A percentile compares a stretch with the other conserved stretches of the same genome.
These are phyloP conservation scores for Temnopleurus reevesii DNA, from an alignment of 53 echinoderm and acorn worm genomes.

Conservation along the genomic window DNA sequence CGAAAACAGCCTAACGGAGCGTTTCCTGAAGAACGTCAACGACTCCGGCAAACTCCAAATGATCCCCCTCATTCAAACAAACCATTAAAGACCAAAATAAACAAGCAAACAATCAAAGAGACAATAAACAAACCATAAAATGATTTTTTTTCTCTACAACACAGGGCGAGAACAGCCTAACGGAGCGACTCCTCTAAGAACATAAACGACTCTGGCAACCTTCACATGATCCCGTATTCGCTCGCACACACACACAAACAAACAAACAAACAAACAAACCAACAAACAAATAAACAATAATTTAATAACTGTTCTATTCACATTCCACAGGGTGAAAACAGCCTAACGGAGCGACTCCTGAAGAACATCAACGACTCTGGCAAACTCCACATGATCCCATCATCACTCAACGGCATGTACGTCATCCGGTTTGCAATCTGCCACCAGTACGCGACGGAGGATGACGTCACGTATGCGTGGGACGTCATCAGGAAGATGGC, in stretches of 20 bases:
- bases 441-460: conserved; percentile 66
- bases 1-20: conserved; percentile 68
- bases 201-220: conserved; percentile 74
- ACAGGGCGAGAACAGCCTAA: conserved; percentile 75
- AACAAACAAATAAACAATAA: no score
- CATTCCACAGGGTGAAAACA: conserved; percentile 66
- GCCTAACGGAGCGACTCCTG: conserved; percentile 65
- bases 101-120: no score
- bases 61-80: conserved; percentile 71
- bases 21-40: conserved; percentile 68
- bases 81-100: no score
- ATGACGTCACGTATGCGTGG: conserved; percentile 74
- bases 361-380: conserved; percentile 76
- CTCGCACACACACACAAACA: no score
- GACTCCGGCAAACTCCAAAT: conserved; percentile 73
- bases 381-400: conserved; percentile 69
- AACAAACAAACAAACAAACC: no score
- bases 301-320: background rate
- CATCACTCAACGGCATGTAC: conserved; percentile 70
- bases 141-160: background rate
- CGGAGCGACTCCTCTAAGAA: conserved; percentile 63
- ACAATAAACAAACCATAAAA: no score
- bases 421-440: conserved; percentile 80
- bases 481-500: conserved; percentile 53
- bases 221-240: conserved; percentile 69